Evolutionary conservation across 2,797 vertebrate genomes (phyloP), one percentile per base, ranked within the genome.

Genomic region (Micromesistius poutassou): DNA sequence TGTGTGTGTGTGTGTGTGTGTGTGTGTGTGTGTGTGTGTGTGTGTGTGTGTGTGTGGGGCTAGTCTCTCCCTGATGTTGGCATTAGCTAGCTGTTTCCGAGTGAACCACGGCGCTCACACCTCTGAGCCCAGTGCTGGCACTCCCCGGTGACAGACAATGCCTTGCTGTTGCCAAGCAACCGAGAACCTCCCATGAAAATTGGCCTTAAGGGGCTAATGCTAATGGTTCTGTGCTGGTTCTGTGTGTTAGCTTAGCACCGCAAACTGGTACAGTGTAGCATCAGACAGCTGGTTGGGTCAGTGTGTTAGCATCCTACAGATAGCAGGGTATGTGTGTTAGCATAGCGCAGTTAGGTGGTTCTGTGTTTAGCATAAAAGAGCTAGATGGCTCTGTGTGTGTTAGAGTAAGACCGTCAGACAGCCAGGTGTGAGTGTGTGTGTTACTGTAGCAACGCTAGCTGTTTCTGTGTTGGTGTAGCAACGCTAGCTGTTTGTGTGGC

Each of bases 1-100:
- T 13, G 38, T 42, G 40, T 42, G 40, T 42, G 40, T 42, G 40
- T 40, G 38, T 40, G 38, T 40, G 70, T 71, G 28, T 71, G 30
- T 71, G 66, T 68, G 66, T 78, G 78, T 40, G 38, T 40, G 38
- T 40, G 38, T 40, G 38, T 40, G 38, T 40, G 38, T 13, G 38
- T 40, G 38, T 40, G 33, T 33, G 33, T 33, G 33, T 1, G 5
- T 6, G 33, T 1, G 33, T 1, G 40, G 14, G 14, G 55, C 55
- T 62, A 25, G 55, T 62, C 6, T 62, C 22, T 62, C 55, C 55
- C 55, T 62, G 55, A 62, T 7, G 55, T 62, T 62, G 14, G 55
- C 55, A 7, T 62, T 62, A 25, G 22, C 55, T n/a, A 62, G 55
- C 55, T 62, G 55, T n/a, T 62, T 62, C 55, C 46, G 16, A 50